Evolutionary conservation across 1,140 invertebrate genomes (phyloP), one percentile per base, ranked within the genome.

Genomic region (Pogonus chalceus): DNA sequence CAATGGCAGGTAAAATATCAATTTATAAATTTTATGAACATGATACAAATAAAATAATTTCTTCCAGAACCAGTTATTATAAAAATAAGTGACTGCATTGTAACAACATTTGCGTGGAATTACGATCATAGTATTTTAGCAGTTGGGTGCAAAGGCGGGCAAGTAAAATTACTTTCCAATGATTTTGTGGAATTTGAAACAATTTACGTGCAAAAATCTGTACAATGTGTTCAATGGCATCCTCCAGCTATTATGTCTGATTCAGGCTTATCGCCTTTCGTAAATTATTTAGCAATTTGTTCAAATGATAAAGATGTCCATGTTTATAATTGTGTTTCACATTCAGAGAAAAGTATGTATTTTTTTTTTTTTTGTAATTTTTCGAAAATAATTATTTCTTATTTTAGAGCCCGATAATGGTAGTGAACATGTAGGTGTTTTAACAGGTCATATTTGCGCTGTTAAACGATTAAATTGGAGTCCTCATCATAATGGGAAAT

Each of bases 381-480:
- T 22, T 20, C 23, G 2, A 20, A 22, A 10, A 37, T 57, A n/a
- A 51, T 9, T 26, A 2, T n/a, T 35, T 37, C 46, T 31, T 49
- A 24, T 62, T 63, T 20, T 52, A 71, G 65, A 69, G 43, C 60
- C 57, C 4, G 52, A 52, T 37, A 63, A n/a, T 62, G 20, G 58
- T 62, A 26, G 59, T 77, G 21, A 70, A 71, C 56, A 58, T 9
- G 71, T 77, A 59, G 73, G 76, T 18, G 72, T 65, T 3, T 70
- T 88, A 49, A 67, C 61, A 1, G 82, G 80, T 1, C 87, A 88
- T 61, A 67, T 56, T 21, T 65, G 70, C 0, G 69, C 76, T 35
- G 76, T 88, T 16, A 76, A 80, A 0, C 72, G 76, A 49, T 55
- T 90, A 9, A 71, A 73, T 2, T 92, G 88, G 88, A 88, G 77